Conservation (phyloP, 1,140 invertebrate genomes). For the Ephestia elutella region DNA sequence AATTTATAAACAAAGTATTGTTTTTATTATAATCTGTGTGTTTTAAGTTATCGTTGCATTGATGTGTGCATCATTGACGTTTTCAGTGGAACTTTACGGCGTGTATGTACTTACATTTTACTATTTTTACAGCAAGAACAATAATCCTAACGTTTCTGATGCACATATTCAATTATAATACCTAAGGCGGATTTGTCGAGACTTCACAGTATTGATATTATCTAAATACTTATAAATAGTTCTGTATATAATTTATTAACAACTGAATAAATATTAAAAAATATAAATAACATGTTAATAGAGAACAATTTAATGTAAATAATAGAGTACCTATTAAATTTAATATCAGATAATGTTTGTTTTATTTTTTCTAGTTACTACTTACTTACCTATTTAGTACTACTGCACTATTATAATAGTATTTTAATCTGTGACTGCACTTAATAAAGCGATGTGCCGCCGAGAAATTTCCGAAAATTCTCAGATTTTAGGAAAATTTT, state of each 20-base stretch:
- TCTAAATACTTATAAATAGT: constrained; percentile 59
- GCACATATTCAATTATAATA: constrained; percentile 20
- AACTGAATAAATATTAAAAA: constrained; percentile 62
- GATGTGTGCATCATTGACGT: constrained; percentile 19
- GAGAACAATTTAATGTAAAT: constrained; percentile 74
- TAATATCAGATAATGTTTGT: constrained; percentile 67
- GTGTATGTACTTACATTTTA: constrained; percentile 6
- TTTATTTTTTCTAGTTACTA: constrained; percentile 44
- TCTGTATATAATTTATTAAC: constrained; percentile 70
- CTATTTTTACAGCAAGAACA: constrained; percentile 7
- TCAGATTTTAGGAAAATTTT: no score
- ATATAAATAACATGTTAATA: constrained; percentile 73
- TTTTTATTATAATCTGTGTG: constrained; percentile 34
- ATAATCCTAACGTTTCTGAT: constrained; percentile 17
- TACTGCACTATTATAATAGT: no score
- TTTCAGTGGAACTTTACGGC: background rate
- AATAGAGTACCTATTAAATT: constrained; percentile 74
- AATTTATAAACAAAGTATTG: constrained; percentile 41
- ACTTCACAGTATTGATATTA: constrained; percentile 63
- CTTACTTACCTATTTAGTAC: no score
- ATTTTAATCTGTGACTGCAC: no score
- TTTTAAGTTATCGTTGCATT: constrained; percentile 34
- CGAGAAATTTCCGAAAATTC: no score
- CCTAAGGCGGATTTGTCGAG: constrained; percentile 46
- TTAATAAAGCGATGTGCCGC: no score